phyloP scores from a whole-genome alignment of 2,888 invertebrate species.

The Cecidostiba fungosa region DNA sequence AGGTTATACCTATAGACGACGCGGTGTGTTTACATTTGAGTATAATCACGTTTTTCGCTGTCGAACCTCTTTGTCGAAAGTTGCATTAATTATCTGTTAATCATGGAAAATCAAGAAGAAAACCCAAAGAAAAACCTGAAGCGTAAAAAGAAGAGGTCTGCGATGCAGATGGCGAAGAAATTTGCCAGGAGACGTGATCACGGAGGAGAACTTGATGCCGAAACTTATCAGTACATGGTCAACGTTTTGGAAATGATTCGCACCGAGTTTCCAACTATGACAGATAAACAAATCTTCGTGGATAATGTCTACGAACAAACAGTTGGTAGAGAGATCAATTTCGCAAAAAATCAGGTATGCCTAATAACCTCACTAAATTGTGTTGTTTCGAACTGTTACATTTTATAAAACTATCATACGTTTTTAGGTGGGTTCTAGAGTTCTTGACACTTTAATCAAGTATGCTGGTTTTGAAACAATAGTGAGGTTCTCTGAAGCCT shows the following conservation, averaged over 20 bases:
- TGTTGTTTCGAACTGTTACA: background rate
- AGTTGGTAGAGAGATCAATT: slow-evolving; percentile 86
- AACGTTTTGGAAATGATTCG: slow-evolving; percentile 87
- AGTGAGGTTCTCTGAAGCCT: slow-evolving; percentile 84
- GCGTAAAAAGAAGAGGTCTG: slow-evolving; percentile 85
- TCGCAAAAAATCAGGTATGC: slow-evolving; percentile 86
- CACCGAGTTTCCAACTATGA: slow-evolving; percentile 84
- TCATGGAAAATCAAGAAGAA: slow-evolving; percentile 46
- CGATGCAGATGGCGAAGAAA: slow-evolving; percentile 87
- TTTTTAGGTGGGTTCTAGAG: slow-evolving; percentile 85
- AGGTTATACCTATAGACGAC: slow-evolving; percentile 34
- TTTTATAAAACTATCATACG: background rate
- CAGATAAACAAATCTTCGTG: slow-evolving; percentile 88
- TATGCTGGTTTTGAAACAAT: slow-evolving; percentile 85
- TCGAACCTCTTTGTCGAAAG: background rate
- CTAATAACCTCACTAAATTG: background rate
- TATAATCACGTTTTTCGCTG: background rate
- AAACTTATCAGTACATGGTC: slow-evolving; percentile 89
- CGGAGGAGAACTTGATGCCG: slow-evolving; percentile 84
- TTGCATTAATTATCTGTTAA: background rate
- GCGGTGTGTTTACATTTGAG: slow-evolving; percentile 46
- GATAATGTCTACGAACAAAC: slow-evolving; percentile 90
- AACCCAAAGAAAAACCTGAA: slow-evolving; percentile 77
- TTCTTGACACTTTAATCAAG: slow-evolving; percentile 88
- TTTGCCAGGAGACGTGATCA: slow-evolving; percentile 86